Conservation (phyloP, 2,888 invertebrate genomes). For the Lysandra coridon region DNA sequence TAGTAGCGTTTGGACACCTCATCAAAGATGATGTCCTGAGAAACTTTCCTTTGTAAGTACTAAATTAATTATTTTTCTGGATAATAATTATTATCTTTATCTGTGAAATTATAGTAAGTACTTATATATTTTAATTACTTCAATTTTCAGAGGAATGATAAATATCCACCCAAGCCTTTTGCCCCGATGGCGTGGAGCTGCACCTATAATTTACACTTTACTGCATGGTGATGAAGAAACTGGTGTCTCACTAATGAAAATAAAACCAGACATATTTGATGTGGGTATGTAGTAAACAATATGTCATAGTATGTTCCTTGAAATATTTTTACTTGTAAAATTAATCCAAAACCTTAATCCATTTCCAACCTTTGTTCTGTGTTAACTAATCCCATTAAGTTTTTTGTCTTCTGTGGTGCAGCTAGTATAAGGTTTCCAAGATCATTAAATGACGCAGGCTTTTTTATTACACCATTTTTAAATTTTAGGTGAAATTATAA, state of each 20-base stretch:
- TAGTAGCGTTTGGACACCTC: constrained; percentile 96
- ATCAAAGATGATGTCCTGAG: constrained; percentile 88
- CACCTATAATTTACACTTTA: constrained; percentile 93
- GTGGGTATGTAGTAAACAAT: constrained; percentile 77
- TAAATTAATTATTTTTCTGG: background rate
- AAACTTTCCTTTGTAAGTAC: constrained; percentile 89
- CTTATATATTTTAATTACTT: background rate
- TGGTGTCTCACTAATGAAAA: constrained; percentile 93
- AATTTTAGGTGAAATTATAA: constrained; percentile 80
- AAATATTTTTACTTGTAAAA: background rate
- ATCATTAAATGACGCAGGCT: no score
- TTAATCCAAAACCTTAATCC: no score
- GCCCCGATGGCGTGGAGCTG: constrained; percentile 96
- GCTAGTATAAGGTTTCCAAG: no score
- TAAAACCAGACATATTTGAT: constrained; percentile 91
- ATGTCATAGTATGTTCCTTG: background rate
- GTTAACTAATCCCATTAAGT: no score
- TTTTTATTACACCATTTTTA: constrained; percentile 15
- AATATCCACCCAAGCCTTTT: constrained; percentile 96
- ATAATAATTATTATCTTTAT: background rate
- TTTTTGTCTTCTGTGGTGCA: no score
- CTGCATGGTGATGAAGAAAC: constrained; percentile 90
- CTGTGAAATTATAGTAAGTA: background rate
- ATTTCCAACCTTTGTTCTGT: no score
- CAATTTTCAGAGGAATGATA: constrained; percentile 87